Conservation (phyloP, 1,140 invertebrate species). For the Elymnias hypermnestra region DNA sequence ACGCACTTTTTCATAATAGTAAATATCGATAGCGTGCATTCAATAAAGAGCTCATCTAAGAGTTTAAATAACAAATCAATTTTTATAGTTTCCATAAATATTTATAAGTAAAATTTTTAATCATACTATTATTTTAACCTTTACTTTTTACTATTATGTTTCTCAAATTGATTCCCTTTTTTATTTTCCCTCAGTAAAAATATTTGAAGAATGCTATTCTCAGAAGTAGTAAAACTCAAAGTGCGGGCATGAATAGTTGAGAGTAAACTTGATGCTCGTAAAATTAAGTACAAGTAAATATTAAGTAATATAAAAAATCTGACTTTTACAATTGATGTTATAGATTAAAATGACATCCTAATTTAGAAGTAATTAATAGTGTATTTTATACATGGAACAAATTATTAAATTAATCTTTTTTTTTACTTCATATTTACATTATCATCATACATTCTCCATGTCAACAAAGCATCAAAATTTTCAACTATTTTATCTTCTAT, state of each 20-base stretch:
- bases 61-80: slow-evolving; percentile 11
- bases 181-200: background rate
- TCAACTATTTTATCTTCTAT: too few species aligned
- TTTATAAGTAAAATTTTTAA: slow-evolving; percentile 8
- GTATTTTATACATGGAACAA: too few species aligned
- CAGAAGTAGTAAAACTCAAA: background rate
- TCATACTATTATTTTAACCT: too few species aligned
- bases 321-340: too few species aligned
- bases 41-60: slow-evolving; percentile 10
- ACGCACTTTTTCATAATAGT: slow-evolving; percentile 13
- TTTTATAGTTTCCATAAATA: slow-evolving; percentile 11
- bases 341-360: too few species aligned
- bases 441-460: too few species aligned
- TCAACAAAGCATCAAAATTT: too few species aligned
- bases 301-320: too few species aligned
- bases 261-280: background rate
- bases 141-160: background rate
- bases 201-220: background rate
- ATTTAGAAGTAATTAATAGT: too few species aligned
- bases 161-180: background rate
- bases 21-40: slow-evolving; percentile 13
- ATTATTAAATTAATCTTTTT: too few species aligned
- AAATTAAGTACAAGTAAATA: background rate
- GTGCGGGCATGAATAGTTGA: background rate
- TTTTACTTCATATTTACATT: too few species aligned